phyloP scores from a whole-genome alignment of 2,888 invertebrate genomes.

The Noctua pronuba region DNA sequence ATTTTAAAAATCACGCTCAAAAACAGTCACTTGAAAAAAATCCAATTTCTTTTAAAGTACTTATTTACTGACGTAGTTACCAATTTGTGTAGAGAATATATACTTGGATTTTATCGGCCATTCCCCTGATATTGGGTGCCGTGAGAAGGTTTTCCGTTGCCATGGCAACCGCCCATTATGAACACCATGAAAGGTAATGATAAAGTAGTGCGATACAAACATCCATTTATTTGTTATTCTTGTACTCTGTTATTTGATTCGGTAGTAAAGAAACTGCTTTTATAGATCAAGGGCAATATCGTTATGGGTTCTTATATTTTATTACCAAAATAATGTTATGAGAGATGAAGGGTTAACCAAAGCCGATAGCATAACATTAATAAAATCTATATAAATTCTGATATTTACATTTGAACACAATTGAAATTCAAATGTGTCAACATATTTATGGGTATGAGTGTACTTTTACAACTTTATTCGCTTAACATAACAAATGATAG shows the following conservation, averaged over 20 bases:
- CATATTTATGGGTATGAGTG: slow-evolving; percentile 57
- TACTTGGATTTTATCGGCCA: slow-evolving; percentile 83
- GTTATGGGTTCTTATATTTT: slow-evolving; percentile 41
- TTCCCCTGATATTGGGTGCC: slow-evolving; percentile 81
- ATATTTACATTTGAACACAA: slow-evolving; percentile 52
- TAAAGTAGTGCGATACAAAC: slow-evolving; percentile 51
- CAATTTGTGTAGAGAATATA: slow-evolving; percentile 75
- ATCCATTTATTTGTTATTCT: slow-evolving; percentile 47
- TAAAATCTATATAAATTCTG: slow-evolving; percentile 55
- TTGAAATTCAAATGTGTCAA: slow-evolving; percentile 58
- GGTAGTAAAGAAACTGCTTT: slow-evolving; percentile 35
- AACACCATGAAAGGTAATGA: slow-evolving; percentile 60
- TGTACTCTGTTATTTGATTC: slow-evolving; percentile 48
- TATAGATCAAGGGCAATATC: slow-evolving; percentile 11
- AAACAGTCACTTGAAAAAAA: slow-evolving; percentile 68
- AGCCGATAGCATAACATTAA: slow-evolving; percentile 39
- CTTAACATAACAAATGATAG: slow-evolving; percentile 47
- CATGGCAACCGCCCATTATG: slow-evolving; percentile 69
- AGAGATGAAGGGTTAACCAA: slow-evolving; percentile 49
- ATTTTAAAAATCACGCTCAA: slow-evolving; percentile 55
- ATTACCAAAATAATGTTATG: slow-evolving; percentile 42
- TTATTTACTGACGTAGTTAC: slow-evolving; percentile 67
- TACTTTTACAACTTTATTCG: slow-evolving; percentile 57
- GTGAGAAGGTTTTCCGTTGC: slow-evolving; percentile 71
- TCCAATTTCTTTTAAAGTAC: slow-evolving; percentile 75